Conservation (phyloP, 2,113 vertebrate genomes). For the Callaeas wilsoni region DNA sequence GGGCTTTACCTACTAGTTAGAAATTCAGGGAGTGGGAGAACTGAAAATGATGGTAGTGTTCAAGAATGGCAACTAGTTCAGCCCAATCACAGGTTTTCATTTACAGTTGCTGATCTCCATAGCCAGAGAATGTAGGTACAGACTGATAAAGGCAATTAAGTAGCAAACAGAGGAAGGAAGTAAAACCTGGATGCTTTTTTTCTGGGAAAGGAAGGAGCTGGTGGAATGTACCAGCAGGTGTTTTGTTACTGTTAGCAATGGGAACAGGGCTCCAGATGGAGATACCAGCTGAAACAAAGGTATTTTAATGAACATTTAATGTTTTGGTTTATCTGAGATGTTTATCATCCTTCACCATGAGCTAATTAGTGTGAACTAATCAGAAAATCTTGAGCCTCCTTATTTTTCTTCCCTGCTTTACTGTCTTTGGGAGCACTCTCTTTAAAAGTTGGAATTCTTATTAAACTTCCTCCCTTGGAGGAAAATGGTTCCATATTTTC, state of each 20-base stretch:
- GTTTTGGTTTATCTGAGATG: not conserved
- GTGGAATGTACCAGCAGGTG: not conserved
- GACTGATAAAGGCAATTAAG: not conserved
- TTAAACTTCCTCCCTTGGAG: not conserved
- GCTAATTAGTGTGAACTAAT: not conserved
- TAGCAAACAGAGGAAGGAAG: not conserved
- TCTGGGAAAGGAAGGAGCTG: not conserved
- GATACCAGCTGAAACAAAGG: not conserved
- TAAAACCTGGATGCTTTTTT: not conserved
- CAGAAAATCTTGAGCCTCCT: not conserved
- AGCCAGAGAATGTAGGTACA: not conserved
- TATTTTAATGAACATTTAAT: not conserved
- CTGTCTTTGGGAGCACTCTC: not conserved
- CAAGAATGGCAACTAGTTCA: not conserved
- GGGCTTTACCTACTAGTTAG: not conserved
- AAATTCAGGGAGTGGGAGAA: not conserved
- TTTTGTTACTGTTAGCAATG: not conserved
- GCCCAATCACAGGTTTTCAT: not conserved
- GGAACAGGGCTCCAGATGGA: not conserved
- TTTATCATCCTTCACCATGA: not conserved
- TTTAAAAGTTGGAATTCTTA: not conserved
- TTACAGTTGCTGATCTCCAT: not conserved
- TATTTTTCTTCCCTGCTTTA: not conserved
- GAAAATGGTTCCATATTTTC: not conserved
- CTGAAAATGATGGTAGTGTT: not conserved